Base-by-base conservation (phyloP, 2,888 invertebrate genomes). In the Macrosoma leucophasiata region DNA sequence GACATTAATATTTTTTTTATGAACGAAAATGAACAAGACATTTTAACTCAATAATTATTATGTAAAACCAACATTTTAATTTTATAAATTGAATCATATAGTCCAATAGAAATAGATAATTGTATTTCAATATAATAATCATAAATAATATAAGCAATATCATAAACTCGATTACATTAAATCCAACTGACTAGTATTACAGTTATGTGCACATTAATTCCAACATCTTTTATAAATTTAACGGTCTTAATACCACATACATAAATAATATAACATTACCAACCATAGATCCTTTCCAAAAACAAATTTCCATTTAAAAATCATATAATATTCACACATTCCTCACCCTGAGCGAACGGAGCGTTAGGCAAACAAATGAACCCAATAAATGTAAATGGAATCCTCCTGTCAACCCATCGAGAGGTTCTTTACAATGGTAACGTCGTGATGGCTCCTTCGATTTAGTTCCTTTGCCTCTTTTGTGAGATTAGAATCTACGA, bases 361-460 rank as follows among this genome's bases (percentile, higher is more conserved):
- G 24, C 5, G 24, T 13, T 13, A 8, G 14, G 4, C n/a, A 42
- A 25, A 31, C 42, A 40, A 33, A 21, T 34, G 26, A 46, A 43
- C 45, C 44, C 29, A 40, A 47, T n/a, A 32, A 27, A 39, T 20
- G 36, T 41, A 41, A 46, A 41, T 30, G 28, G 41, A 49, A 39
- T 39, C 41, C 42, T 49, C 37, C 24, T 50, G 68, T 84, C 82
- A 84, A 71, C 84, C 84, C 67, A 81, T 71, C 20, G 82, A 81
- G 8, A 78, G 57, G 41, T 84, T 77, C 49, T 82, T 77, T 10
- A 78, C 72, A 24, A 72, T 67, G 8, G 69, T 60, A 33, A 68
- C 69, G 36, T 79, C 76, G n/a, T n/a, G n/a, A 30, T 81, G 79
- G 54, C 81, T 82, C 34, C 81, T 59, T 25, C 84, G 54, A 39